Evolutionary conservation across 2,888 invertebrate genomes (phyloP), one percentile per base, ranked within the genome.

Genomic region (Andrena camellia): DNA sequence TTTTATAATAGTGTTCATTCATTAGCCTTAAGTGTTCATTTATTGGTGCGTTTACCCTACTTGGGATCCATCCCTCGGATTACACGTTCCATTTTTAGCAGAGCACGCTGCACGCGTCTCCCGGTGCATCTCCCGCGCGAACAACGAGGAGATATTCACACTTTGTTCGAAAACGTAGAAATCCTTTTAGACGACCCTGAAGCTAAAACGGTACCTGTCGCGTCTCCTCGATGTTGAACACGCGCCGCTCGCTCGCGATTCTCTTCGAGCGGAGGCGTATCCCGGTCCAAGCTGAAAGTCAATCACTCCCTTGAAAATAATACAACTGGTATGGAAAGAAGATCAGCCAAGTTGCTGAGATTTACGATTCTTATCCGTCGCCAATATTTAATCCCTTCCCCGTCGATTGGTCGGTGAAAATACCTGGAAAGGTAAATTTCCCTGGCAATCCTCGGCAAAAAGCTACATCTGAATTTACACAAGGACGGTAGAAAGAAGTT

Each of bases 111-210:
- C 42, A 42, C 10, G 6, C 17, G 33, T 10, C 26, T 13, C 4
- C 7, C 13, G 31, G 20, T 20, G 20, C 20, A 33, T 2, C 20
- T 50, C 2, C n/a, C 20, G 20, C 31, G 42, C 57, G 20, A 67
- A 57, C 33, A 42, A 60, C 66, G 26, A 48, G 31, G 59, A 42
- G 42, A 35, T 42, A 42, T 7, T 35, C 66, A 54, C 20, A 54
- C 29, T 73, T 33, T 57, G 64, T 26, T 10, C 35, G 20, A 17
- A 48, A 42, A 59, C 57, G 26, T 29, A 23, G 13, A 35, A 20
- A 31, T 10, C 35, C 23, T 76, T 68, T 83, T 60, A 72, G 29
- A 72, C 35, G 69, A 26, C 70, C 29, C 13, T 29, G 83, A 59
- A 48, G 29, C 69, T 50, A 64, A 80, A 83, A 80, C 13, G 35